Percentiles rank a stretch among this genome's conserved stretches.
These are phyloP conservation scores for Apteryx owenii DNA, from an alignment of 2,113 vertebrate genomes.

Conservation along the genomic window DNA sequence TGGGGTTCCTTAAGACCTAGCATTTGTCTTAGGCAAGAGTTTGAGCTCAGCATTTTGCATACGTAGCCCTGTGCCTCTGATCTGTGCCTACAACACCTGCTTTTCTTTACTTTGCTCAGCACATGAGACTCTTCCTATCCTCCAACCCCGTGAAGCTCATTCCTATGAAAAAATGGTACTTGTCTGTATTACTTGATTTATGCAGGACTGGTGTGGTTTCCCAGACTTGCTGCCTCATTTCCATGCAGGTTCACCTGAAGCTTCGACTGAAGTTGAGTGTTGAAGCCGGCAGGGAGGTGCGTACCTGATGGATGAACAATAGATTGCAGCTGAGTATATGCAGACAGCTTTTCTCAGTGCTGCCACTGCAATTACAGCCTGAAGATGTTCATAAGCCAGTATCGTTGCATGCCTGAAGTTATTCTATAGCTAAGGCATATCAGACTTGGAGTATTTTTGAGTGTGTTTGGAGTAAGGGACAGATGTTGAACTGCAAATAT, in stretches of 20 bases:
- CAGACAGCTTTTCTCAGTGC: not conserved
- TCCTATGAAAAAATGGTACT: not conserved
- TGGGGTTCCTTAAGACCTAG: not conserved
- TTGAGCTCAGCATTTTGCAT: accelerated
- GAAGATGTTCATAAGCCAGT: not conserved
- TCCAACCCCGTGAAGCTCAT: not conserved
- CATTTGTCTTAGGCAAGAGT: not conserved
- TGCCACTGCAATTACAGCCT: not conserved
- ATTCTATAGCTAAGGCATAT: not conserved
- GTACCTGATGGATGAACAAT: not conserved
- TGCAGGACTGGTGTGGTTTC: not conserved
- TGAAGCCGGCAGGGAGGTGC: not conserved
- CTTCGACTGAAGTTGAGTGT: not conserved
- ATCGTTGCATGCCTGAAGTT: not conserved
- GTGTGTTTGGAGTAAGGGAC: not conserved
- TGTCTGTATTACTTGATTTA: not conserved
- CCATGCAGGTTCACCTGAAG: not conserved
- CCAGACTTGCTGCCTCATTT: not conserved
- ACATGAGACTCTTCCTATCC: not conserved
- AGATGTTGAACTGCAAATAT: not conserved
- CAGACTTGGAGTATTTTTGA: not conserved
- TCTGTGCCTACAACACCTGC: not conserved
- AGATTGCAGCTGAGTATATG: not conserved
- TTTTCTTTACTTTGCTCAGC: not conserved
- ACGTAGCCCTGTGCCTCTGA: not conserved